phyloP scores from a whole-genome alignment of 2,888 invertebrate species.

The Scaptomyza tumidula region DNA sequence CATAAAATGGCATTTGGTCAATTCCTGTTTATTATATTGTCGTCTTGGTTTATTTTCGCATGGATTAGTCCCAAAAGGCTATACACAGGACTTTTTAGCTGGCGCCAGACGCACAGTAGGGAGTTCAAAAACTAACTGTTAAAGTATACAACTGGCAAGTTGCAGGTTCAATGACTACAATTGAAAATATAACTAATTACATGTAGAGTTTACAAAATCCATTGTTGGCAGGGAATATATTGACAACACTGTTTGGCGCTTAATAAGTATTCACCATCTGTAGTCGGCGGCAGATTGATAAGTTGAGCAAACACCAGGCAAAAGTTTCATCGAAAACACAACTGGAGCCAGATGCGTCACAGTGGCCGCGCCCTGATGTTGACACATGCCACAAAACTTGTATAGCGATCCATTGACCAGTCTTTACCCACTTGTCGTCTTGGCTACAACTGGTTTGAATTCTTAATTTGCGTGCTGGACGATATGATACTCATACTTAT shows the following conservation, averaged over 20 bases:
- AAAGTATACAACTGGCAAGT: conserved; percentile 25
- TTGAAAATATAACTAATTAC: conserved; percentile 3
- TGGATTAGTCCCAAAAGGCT: conserved; percentile 49
- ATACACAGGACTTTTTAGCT: conserved; percentile 55
- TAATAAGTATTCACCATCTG: conserved; percentile 19
- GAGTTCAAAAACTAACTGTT: conserved; percentile 7
- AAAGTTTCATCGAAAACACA: conserved; percentile 25
- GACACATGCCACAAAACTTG: conserved; percentile 64
- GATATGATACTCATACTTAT: conserved; percentile 34
- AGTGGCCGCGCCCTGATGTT: conserved; percentile 53
- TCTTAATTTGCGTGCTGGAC: conserved; percentile 73
- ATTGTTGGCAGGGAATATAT: conserved; percentile 1
- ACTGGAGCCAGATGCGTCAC: conserved; percentile 58
- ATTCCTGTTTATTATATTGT: conserved; percentile 44
- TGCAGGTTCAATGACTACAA: conserved; percentile 36
- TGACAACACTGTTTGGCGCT: conserved; percentile 32
- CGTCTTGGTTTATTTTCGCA: conserved; percentile 29
- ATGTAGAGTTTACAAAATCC: not conserved
- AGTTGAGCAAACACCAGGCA: conserved; percentile 31
- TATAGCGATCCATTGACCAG: conserved; percentile 48
- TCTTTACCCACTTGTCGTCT: conserved; percentile 61
- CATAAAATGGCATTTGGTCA: conserved; percentile 56
- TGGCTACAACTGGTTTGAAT: conserved; percentile 69
- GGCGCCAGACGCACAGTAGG: conserved; percentile 73
- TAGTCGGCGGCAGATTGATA: conserved; percentile 12